Conservation (phyloP, 2,113 vertebrate species). For the Ardeotis arabs region DNA sequence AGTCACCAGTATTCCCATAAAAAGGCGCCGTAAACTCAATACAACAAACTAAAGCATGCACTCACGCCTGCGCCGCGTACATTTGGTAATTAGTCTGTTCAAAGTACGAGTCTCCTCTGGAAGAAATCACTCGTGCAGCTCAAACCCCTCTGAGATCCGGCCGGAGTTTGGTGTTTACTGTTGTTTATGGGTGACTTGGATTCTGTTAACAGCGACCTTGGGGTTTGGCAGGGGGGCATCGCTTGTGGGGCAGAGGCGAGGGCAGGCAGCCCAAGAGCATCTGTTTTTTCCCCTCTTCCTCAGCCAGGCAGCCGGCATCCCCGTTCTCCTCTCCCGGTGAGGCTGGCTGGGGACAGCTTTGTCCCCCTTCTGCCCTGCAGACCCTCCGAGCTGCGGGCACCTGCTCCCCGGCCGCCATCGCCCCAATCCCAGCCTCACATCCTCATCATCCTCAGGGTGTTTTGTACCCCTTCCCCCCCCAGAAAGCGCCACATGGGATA, state of each 20-base stretch:
- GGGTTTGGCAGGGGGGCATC: background rate
- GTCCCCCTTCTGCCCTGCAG: background rate
- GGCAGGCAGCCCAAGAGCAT: background rate
- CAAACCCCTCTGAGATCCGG: background rate
- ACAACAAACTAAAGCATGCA: background rate
- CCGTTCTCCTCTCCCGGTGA: background rate
- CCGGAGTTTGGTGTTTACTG: accelerated
- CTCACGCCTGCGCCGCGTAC: background rate
- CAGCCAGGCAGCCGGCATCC: accelerated
- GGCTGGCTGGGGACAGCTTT: background rate
- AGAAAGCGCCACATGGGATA: no score
- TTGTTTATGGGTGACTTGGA: background rate
- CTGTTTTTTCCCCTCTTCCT: background rate
- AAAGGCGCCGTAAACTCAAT: background rate
- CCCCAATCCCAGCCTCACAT: background rate
- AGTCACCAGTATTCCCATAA: background rate
- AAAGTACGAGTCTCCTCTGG: background rate
- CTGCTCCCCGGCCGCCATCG: background rate
- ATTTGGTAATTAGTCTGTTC: background rate
- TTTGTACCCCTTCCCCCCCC: background rate
- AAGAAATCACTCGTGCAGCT: background rate
- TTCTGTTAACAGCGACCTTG: background rate
- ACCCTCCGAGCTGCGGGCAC: accelerated
- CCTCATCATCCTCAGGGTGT: background rate
- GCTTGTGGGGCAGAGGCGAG: background rate